Base-by-base conservation (phyloP, 1,140 invertebrate species). In the Gryllus bimaculatus region DNA sequence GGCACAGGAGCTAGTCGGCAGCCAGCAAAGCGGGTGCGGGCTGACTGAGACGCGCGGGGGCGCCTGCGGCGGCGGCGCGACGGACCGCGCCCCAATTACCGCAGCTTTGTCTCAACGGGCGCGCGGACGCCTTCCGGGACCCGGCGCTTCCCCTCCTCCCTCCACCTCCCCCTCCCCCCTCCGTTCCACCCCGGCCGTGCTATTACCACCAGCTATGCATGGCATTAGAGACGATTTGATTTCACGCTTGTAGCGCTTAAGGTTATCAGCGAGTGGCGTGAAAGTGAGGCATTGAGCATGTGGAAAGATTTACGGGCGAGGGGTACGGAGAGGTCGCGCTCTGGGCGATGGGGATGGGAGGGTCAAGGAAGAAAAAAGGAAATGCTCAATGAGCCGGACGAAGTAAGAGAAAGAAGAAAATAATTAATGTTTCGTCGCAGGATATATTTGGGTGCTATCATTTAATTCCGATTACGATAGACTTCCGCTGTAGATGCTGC, bases 171-270 rank as follows among this genome's bases (percentile, higher is more conserved):
- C 54, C 10, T 3, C 54, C 54, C 10, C 10, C 7, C 54, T 13
- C 10, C 54, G 10, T 13, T 66, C 54, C 18, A 18, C 54, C 18
- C 54, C 10, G n/a, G 54, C 54, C 54, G 18, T 66, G 54, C 7
- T 66, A 66, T 66, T 66, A 66, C 54, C 54, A 66, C 54, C 10
- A 66, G 54, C 54, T 66, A 66, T 66, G 54, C 54, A 66, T 66
- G 54, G 54, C 54, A 66, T 66, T 66, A 66, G 54, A 66, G 54
- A 66, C 54, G 54, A 66, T 66, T 66, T 66, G 54, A 66, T 66
- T 66, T 66, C 54, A 66, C 54, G 54, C 54, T 66, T 66, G 18
- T 66, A 66, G 10, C 54, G 54, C 54, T 66, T 66, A 66, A 66
- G 54, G 54, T 66, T 66, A 66, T 66, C 54, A 66, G 18, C 54